Conservation (phyloP, 2,888 invertebrate species). For the Eutolmus rufibarbis region DNA sequence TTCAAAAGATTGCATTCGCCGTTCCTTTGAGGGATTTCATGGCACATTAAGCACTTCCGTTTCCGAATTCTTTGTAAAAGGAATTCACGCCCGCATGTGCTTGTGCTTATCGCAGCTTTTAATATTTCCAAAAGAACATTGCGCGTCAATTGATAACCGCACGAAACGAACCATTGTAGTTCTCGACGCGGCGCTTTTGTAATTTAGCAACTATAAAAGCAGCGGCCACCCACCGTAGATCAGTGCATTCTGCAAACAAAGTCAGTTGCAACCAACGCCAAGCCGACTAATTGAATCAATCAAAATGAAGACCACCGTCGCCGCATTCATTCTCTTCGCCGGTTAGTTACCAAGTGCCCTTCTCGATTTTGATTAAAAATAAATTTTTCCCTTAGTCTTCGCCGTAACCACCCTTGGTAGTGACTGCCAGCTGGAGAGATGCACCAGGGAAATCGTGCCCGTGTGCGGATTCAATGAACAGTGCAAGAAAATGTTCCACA, state of each 20-base stretch:
- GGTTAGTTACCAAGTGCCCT: not conserved
- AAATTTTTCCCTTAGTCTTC: not conserved
- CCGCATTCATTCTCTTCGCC: not conserved
- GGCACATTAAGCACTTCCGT: constrained; percentile 5
- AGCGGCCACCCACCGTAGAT: not conserved
- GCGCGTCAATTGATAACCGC: not conserved
- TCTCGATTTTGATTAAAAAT: not conserved
- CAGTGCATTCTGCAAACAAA: not conserved
- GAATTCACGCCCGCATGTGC: not conserved
- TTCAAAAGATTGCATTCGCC: not conserved
- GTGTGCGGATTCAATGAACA: not conserved
- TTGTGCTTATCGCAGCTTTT: not conserved
- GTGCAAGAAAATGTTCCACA: not conserved
- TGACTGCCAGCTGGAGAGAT: not conserved
- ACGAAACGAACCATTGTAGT: not conserved
- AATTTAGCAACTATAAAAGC: constrained; percentile 10
- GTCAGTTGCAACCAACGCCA: not conserved
- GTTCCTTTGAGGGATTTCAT: not conserved
- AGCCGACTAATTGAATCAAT: not conserved
- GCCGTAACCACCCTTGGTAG: not conserved
- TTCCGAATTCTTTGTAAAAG: not conserved
- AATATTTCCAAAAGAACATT: not conserved
- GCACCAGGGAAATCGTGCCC: not conserved
- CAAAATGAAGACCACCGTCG: not conserved
- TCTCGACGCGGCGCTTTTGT: not conserved